These are phyloP conservation scores for Strigamia maritima DNA, from an alignment of 2,888 invertebrate species.

Conservation along the genomic window DNA sequence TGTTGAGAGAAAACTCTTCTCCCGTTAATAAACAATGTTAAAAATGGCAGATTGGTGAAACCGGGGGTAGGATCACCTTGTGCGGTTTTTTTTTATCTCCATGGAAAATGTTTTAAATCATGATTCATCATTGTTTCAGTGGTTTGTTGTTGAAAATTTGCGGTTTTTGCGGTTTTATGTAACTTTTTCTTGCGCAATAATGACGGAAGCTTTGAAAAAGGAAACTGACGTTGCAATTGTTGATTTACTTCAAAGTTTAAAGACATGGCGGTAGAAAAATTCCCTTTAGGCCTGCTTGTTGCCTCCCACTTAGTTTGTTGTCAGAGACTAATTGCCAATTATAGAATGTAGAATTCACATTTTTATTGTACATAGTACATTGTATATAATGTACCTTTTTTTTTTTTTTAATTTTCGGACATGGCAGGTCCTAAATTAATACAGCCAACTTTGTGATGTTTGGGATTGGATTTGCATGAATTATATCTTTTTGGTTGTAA, in stretches of 20 bases:
- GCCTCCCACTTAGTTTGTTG: too few relatives aligned
- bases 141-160: not conserved
- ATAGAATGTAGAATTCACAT: too few relatives aligned
- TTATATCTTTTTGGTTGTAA: not conserved
- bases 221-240: not conserved
- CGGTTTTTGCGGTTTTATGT: not conserved
- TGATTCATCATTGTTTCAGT: not conserved
- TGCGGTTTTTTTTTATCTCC: not conserved
- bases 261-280: too few relatives aligned
- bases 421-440: too few relatives aligned
- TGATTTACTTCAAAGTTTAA: too few relatives aligned
- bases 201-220: not conserved
- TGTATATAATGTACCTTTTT: too few relatives aligned
- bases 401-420: too few relatives aligned
- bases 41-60: not conserved
- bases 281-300: too few relatives aligned
- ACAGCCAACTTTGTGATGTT: too few relatives aligned
- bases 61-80: not conserved
- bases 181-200: not conserved
- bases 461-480: not conserved
- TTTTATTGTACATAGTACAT: too few relatives aligned
- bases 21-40: not conserved
- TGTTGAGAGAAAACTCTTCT: constrained; percentile 2
- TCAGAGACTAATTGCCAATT: too few relatives aligned
- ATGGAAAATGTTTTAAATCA: too few relatives aligned